Evolutionary conservation across 2,888 invertebrate species (phyloP), one percentile per base, ranked within the genome.

Genomic region (Drosophila gaucha): DNA sequence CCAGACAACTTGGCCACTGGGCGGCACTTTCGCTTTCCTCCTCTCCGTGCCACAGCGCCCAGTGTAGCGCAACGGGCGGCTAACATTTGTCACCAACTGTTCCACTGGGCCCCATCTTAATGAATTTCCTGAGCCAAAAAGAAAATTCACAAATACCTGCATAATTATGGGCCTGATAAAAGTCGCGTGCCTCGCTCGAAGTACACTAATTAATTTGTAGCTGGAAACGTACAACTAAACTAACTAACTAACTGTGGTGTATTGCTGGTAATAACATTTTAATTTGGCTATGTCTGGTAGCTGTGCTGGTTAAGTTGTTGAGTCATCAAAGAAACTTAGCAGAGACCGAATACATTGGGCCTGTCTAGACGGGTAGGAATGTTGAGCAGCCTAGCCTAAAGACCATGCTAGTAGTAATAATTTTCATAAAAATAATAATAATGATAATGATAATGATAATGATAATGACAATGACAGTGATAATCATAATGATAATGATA

Each of bases 1-100:
- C 43, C 18, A 31, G 14, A 69, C 74, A 16, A 10, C 16, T 18
- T 12, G 26, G 12, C 43, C 16, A 54, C 31, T 67, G 59, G 80
- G 65, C 72, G 87, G 88, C 86, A 84, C 84, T 84, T 84, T 84
- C 84, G 88, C 80, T 84, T 84, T 84, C 80, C 74, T 72, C 88
- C 44, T 18, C 28, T 43, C 47, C 43, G 63, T 51, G 64, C 41
- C 51, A 35, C 44, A 16, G 43, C 49, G 62, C 28, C 57, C 79
- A 77, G 41, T 64, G 75, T 80, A 77, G 41, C 88, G 83, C 73
- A 78, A 70, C 88, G 71, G 52, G 49, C 12, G 44, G 54, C 68
- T 68, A 71, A 74, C 68, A 18, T 74, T 73, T 88, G 83, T 83
- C 83, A 70, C 88, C 76, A 71, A 50, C 38, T 38, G 50, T 10